phyloP scores from a whole-genome alignment of 2,797 vertebrate genomes.

The Cheirogaleus major region DNA sequence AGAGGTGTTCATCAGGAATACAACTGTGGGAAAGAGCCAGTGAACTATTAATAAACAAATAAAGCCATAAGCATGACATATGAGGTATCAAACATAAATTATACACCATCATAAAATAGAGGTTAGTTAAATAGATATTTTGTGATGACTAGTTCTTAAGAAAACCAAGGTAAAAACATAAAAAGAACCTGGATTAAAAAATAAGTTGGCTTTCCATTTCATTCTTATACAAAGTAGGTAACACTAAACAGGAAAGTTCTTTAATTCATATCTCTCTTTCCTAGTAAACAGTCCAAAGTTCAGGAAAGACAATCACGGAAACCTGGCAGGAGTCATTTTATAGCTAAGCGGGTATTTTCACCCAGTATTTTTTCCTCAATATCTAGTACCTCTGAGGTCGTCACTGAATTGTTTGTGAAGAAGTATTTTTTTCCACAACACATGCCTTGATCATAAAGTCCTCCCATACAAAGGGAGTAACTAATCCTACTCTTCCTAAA shows the following conservation, averaged over 20 bases:
- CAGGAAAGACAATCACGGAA: conserved; percentile 64
- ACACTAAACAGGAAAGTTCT: background rate
- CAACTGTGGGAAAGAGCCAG: conserved; percentile 26
- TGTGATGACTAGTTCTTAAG: conserved; percentile 44
- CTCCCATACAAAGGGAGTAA: conserved; percentile 60
- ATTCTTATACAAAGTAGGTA: background rate
- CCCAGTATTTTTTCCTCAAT: background rate
- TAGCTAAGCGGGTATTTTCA: conserved; percentile 1
- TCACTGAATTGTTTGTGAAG: conserved; percentile 2
- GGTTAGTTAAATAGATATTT: background rate
- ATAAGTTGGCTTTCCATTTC: conserved; percentile 59
- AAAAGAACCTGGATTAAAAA: conserved; percentile 56
- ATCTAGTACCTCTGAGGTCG: conserved; percentile 29
- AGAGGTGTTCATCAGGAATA: background rate
- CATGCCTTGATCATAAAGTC: conserved; percentile 47
- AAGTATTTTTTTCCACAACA: conserved; percentile 43
- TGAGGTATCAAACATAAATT: conserved; percentile 67
- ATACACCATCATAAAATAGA: background rate
- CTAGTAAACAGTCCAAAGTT: conserved; percentile 66
- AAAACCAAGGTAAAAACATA: conserved; percentile 51
- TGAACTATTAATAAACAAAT: background rate
- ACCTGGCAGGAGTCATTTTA: conserved; percentile 16
- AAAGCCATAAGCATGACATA: conserved; percentile 45
- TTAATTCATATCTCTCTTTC: conserved; percentile 42
- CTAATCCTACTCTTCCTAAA: conserved; percentile 63